Evolutionary conservation across 2,888 invertebrate genomes (phyloP), one percentile per base, ranked within the genome.

Genomic region (Alloplasta piceator): DNA sequence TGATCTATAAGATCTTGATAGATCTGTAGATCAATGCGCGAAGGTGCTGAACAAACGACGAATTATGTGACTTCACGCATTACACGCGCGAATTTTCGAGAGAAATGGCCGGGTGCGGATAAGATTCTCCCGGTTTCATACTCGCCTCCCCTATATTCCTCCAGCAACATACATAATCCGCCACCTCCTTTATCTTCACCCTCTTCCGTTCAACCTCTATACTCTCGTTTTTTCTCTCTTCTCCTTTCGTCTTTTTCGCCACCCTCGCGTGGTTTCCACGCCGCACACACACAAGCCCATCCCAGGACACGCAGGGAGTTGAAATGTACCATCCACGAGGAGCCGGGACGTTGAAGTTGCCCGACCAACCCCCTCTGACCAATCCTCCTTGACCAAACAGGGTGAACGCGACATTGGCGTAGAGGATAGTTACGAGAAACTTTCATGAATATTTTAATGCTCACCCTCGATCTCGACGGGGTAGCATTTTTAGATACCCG

Each of bases 351-450:
- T 55, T 74, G 72, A 66, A 77, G 77, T 46, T 74, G 74, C 66
- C 68, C 74, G 61, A 55, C 71, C 80, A 60, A 43, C 75, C 56
- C 26, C 26, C 26, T 26, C 26, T 26, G 71, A 64, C 78, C 74
- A 68, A 46, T 80, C 80, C 82, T 82, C 78, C 86, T 87, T 88
- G 87, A 88, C 87, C 88, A 86, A 26, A 26, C 26, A 85, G 85
- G 86, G 79, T 85, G 85, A 85, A 88, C 86, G 82, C 63, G 71
- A 82, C 89, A 89, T 85, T 87, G 88, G 89, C 88, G 88, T 89
- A 89, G 82, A 75, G 78, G 79, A 74, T 72, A 80, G 68, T 79
- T 85, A 85, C 76, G 81, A 85, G 80, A 84, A 83, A 85, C 56
- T 79, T 66, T 70, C 78, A 84, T 84, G 84, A 84, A 84, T 83